Percentiles rank a stretch among this genome's conserved stretches.
These are phyloP conservation scores for Cynopterus brachyotis DNA, from an alignment of 2,113 vertebrate genomes.

Conservation along the genomic window DNA sequence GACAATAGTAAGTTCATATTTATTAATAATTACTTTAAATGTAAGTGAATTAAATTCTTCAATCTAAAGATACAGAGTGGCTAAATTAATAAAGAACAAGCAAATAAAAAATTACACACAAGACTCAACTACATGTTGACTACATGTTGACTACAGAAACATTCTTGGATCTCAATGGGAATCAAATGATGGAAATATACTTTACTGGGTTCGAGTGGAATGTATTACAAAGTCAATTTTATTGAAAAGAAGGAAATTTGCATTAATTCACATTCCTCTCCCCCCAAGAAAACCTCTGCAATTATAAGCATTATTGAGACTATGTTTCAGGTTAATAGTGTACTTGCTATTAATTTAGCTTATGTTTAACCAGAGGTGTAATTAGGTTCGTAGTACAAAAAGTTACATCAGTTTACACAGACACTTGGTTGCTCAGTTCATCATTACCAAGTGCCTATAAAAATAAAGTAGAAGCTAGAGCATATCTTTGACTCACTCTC, in stretches of 20 bases:
- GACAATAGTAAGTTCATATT: background rate
- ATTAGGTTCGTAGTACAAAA: background rate
- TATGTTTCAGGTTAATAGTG: background rate
- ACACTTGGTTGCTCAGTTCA: constrained; percentile 36
- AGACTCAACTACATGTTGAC: background rate
- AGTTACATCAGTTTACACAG: constrained; percentile 33
- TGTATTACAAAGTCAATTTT: background rate
- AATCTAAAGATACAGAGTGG: background rate
- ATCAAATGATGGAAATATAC: background rate
- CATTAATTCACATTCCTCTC: background rate
- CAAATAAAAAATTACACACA: background rate
- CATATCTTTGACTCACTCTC: background rate
- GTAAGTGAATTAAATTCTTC: background rate
- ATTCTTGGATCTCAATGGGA: background rate
- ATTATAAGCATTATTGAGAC: background rate
- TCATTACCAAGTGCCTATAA: constrained; percentile 55
- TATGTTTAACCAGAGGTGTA: constrained; percentile 9
- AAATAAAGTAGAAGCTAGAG: constrained; percentile 31
- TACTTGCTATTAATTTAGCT: constrained; percentile 24
- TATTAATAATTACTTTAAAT: background rate
- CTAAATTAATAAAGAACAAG: background rate
- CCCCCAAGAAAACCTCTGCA: background rate
- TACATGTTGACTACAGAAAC: background rate
- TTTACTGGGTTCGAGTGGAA: background rate
- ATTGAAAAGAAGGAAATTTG: background rate